Base-by-base conservation (phyloP, 2,113 vertebrate genomes). In the Thymallus thymallus region DNA sequence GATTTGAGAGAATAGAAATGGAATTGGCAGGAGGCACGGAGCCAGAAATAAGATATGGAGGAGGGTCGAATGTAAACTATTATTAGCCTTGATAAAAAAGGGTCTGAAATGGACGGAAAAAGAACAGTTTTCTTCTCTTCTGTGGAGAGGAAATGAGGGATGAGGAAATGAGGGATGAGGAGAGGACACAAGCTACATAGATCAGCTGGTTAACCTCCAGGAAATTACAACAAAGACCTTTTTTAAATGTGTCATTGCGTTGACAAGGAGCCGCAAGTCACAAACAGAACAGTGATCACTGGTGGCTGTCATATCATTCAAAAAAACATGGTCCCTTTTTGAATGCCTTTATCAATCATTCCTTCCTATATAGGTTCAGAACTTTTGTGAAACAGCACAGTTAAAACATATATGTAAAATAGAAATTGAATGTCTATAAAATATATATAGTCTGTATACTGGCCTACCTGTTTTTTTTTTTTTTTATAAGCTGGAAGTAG, bases 21-120 rank as follows among this genome's bases (percentile, higher is more conserved):
- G 23, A 24, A 3, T 61, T 18, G 29, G 18, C 20, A 46, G 68
- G 62, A 77, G 69, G 46, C 58, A 56, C 4, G 12, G 30, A 64
- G 71, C 63, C 66, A 65, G 70, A 86, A 81, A 14, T 58, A 55
- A 77, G 68, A 46, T 29, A 51, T 66, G 84, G 71, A n/a, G 29
- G 6, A 26, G 85, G 73, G 5, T 73, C 51, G 82, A 66, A 82
- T 76, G 71, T 79, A 76, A 80, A 71, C 58, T 82, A 81, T 86
- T 87, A 83, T 82, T 83, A 88, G 84, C 79, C 76, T 72, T 67
- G 9, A 69, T 32, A 30, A 72, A 82, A 56, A 77, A 58, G 16
- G 67, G 26, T 29, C 63, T 71, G 35, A n/a, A n/a, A 35, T 78
- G 66, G 24, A 55, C 26, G 2, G 70, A 67, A 41, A 32, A 68